phyloP scores from a whole-genome alignment of 2,113 vertebrate species.

The Cyanocitta stelleri region DNA sequence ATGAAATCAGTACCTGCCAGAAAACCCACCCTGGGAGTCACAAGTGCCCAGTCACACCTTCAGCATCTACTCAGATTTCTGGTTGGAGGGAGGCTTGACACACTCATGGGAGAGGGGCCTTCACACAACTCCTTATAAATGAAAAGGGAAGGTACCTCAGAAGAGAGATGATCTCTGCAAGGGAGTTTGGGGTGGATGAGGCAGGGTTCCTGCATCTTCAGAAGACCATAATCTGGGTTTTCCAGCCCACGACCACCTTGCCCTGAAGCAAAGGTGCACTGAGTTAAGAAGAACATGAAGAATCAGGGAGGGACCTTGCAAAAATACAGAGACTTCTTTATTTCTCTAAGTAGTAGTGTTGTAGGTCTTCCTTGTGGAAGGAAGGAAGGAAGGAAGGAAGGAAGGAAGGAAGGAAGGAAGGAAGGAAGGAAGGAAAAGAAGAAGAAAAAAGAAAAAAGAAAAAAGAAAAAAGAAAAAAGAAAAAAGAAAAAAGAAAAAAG shows the following conservation, averaged over 20 bases:
- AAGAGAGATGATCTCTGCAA: not conserved
- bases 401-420: not conserved
- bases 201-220: not conserved
- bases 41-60: not conserved
- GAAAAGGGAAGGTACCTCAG: not conserved
- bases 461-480: too few species aligned
- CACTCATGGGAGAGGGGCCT: not conserved
- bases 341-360: not conserved
- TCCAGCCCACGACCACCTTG: not conserved
- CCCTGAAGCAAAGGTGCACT: not conserved
- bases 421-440: too few species aligned
- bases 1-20: not conserved
- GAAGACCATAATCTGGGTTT: not conserved
- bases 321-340: not conserved
- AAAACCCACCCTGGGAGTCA: not conserved
- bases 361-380: not conserved
- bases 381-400: accelerated
- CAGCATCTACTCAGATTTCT: not conserved
- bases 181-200: accelerated
- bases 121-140: not conserved
- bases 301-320: not conserved
- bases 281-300: not conserved
- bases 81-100: not conserved
- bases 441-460: too few species aligned
- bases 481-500: not conserved